Conservation (phyloP, 2,888 invertebrate species). For the Cheilosia vernalis region DNA sequence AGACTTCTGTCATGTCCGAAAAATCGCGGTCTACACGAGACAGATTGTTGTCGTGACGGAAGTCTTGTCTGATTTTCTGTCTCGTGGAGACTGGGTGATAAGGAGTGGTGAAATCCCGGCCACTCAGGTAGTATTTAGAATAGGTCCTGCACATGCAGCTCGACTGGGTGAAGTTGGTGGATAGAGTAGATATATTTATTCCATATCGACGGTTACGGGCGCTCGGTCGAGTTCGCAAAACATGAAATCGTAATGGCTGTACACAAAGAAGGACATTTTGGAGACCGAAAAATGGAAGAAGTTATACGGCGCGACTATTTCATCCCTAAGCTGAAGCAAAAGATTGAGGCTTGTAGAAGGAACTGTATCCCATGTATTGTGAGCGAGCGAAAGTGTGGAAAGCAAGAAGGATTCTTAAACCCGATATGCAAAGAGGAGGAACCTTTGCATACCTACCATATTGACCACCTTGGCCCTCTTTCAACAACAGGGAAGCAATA, state of each 20-base stretch:
- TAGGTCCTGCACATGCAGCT: too few relatives aligned
- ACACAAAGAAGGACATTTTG: slow-evolving; percentile 11
- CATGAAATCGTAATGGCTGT: not conserved
- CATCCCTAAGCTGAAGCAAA: slow-evolving; percentile 7
- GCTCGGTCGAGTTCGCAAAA: too few relatives aligned
- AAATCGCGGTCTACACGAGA: too few relatives aligned
- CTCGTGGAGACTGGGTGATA: too few relatives aligned
- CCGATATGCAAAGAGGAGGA: not conserved
- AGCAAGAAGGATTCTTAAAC: slow-evolving; percentile 4
- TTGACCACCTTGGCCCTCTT: not conserved
- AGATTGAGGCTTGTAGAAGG: not conserved
- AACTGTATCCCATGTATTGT: slow-evolving; percentile 28
- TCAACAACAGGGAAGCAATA: not conserved
- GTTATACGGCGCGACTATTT: slow-evolving; percentile 7
- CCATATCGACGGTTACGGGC: too few relatives aligned
- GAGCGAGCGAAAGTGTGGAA: slow-evolving; percentile 2
- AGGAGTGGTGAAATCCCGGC: too few relatives aligned
- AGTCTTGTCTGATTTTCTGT: too few relatives aligned
- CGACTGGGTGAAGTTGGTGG: too few relatives aligned
- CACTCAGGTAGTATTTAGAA: too few relatives aligned
- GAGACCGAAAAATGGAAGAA: slow-evolving; percentile 18
- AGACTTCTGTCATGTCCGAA: too few relatives aligned
- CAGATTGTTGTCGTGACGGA: too few relatives aligned
- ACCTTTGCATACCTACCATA: slow-evolving; percentile 9
- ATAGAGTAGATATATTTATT: too few relatives aligned